Percentiles rank a stretch among this genome's conserved stretches.
These are phyloP conservation scores for Ceryle rudis DNA, from an alignment of 2,797 vertebrate genomes.

Conservation along the genomic window DNA sequence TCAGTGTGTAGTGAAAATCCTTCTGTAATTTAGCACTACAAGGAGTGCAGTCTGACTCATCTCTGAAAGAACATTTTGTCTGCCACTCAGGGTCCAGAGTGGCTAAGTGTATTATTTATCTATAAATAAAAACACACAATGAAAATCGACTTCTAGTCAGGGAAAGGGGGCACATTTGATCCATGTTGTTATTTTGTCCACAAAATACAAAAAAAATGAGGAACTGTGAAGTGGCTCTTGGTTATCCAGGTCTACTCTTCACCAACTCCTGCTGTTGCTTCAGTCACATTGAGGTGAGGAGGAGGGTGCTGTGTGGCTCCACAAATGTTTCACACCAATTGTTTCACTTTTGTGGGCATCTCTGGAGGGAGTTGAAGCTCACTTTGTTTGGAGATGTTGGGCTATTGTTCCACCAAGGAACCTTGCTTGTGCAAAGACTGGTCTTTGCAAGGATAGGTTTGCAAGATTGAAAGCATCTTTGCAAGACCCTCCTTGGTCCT, in stretches of 20 bases:
- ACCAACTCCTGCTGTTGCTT: neutral
- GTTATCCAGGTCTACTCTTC: neutral
- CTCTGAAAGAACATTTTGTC: constrained; percentile 25
- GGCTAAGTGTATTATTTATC: constrained; percentile 12
- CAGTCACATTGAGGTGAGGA: neutral
- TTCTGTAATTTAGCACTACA: constrained; percentile 57
- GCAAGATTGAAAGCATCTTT: no score
- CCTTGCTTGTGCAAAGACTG: neutral
- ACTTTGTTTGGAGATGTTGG: neutral
- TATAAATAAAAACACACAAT: constrained; percentile 5
- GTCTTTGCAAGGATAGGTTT: no score
- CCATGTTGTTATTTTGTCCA: neutral
- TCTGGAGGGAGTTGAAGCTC: neutral
- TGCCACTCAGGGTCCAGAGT: neutral
- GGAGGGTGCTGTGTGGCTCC: fast-evolving
- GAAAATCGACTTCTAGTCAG: neutral
- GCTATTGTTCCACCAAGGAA: neutral
- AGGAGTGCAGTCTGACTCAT: constrained; percentile 38
- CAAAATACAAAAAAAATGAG: neutral
- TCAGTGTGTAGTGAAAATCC: constrained; percentile 59
- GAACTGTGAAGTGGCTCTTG: neutral
- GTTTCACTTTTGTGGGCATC: neutral
- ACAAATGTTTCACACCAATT: neutral
- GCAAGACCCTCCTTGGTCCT: neutral
- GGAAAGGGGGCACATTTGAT: neutral